Percentiles rank a stretch among this genome's conserved stretches.
These are phyloP conservation scores for Cartodere bifasciata DNA, from an alignment of 2,888 invertebrate species.

Conservation along the genomic window DNA sequence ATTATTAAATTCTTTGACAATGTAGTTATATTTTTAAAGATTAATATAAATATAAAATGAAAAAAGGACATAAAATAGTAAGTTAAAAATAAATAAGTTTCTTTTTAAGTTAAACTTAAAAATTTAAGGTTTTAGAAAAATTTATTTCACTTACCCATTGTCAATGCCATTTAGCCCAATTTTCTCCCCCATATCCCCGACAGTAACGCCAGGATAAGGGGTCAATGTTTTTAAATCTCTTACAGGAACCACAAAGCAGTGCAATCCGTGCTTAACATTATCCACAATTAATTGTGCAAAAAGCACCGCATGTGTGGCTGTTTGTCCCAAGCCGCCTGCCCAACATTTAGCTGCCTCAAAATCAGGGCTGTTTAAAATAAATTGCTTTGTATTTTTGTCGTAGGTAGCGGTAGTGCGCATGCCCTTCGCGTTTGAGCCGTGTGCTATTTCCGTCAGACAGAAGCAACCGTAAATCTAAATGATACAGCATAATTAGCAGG, in stretches of 20 bases:
- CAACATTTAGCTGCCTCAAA: constrained; percentile 75
- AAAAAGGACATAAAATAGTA: neutral
- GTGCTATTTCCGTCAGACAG: constrained; percentile 79
- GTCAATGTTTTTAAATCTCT: constrained; percentile 59
- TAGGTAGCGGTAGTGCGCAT: constrained; percentile 80
- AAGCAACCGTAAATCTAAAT: constrained; percentile 57
- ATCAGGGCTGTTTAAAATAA: constrained; percentile 62
- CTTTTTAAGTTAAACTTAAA: neutral
- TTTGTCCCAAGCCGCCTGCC: constrained; percentile 68
- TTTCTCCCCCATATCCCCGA: constrained; percentile 91
- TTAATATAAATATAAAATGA: no score
- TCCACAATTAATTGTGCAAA: constrained; percentile 81
- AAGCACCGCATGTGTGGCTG: constrained; percentile 76
- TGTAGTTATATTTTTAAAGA: no score
- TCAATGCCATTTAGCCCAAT: constrained; percentile 84
- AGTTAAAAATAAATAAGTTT: neutral
- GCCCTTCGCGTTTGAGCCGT: constrained; percentile 81
- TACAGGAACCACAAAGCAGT: constrained; percentile 79
- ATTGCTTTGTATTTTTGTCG: constrained; percentile 53
- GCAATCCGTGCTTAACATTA: constrained; percentile 68
- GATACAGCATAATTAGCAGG: constrained; percentile 3
- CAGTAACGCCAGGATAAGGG: constrained; percentile 64
- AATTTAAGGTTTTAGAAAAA: neutral
- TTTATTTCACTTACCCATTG: constrained; percentile 57
- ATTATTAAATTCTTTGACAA: no score